phyloP scores from a whole-genome alignment of 2,888 invertebrate species.

The Colletes collaris region DNA sequence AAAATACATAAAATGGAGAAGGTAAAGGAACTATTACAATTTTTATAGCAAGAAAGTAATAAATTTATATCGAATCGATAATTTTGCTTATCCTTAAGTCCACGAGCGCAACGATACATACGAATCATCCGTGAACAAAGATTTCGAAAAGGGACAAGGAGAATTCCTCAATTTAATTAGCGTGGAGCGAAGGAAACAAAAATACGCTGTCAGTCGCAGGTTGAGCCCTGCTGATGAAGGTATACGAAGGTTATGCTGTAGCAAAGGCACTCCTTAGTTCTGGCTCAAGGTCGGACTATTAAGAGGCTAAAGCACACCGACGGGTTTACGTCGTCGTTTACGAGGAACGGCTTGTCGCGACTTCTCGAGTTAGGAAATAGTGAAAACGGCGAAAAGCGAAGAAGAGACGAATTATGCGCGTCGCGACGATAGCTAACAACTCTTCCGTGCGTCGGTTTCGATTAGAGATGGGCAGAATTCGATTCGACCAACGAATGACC shows the following conservation, averaged over 20 bases:
- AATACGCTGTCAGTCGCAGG: slow-evolving; percentile 43
- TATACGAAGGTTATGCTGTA: slow-evolving; percentile 62
- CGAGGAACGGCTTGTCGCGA: slow-evolving; percentile 37
- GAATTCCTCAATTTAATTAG: slow-evolving; percentile 42
- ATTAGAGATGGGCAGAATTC: too few species aligned
- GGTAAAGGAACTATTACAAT: too few species aligned
- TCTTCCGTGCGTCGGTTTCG: background rate
- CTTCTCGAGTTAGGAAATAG: slow-evolving; percentile 49
- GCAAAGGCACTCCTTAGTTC: slow-evolving; percentile 65
- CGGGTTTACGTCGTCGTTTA: slow-evolving; percentile 63
- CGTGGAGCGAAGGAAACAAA: slow-evolving; percentile 27
- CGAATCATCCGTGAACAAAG: background rate
- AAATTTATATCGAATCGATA: too few species aligned
- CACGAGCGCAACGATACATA: too few species aligned
- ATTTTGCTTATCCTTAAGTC: too few species aligned
- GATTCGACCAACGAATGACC: too few species aligned
- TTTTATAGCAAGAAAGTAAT: too few species aligned
- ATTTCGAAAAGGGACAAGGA: background rate
- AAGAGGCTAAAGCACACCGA: slow-evolving; percentile 62
- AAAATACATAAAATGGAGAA: too few species aligned
- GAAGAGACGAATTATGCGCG: slow-evolving; percentile 1
- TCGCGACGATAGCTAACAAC: background rate
- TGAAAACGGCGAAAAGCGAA: slow-evolving; percentile 42
- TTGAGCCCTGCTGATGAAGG: slow-evolving; percentile 59
- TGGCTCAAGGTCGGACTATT: slow-evolving; percentile 69